Evolutionary conservation across 2,797 vertebrate genomes (phyloP).

Genomic region (Babyrousa celebensis): DNA sequence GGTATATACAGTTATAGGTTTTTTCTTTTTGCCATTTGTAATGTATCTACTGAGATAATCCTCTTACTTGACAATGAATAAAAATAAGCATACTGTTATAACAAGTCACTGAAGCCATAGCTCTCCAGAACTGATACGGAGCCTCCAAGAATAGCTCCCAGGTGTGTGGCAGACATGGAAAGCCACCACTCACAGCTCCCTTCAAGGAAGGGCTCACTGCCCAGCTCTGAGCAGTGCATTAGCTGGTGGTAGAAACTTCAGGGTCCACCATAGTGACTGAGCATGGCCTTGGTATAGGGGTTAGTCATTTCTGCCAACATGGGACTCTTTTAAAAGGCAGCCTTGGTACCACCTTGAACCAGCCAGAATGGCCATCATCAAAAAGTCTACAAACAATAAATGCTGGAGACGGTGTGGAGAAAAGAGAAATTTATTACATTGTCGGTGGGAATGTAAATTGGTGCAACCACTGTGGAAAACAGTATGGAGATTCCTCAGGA

Average conservation of each 20-base stretch:
- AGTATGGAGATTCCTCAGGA: too few relatives aligned
- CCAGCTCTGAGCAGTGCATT: accelerated
- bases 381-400: too few relatives aligned
- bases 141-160: too few relatives aligned
- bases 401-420: too few relatives aligned
- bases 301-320: neutral
- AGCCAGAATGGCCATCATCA: too few relatives aligned
- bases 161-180: neutral
- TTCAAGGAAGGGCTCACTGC: neutral
- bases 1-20: too few relatives aligned
- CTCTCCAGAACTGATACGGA: neutral
- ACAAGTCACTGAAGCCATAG: neutral
- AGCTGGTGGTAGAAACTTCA: neutral
- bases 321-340: neutral
- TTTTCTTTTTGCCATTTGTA: neutral
- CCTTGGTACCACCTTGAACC: neutral
- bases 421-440: too few relatives aligned
- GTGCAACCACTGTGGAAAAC: too few relatives aligned
- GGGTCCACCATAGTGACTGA: neutral
- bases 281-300: accelerated
- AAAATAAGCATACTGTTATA: conserved; percentile 3
- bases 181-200: accelerated
- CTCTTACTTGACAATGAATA: neutral
- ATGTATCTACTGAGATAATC: neutral
- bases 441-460: too few relatives aligned